phyloP scores from a whole-genome alignment of 2,797 vertebrate species.

The Dryobates pubescens region DNA sequence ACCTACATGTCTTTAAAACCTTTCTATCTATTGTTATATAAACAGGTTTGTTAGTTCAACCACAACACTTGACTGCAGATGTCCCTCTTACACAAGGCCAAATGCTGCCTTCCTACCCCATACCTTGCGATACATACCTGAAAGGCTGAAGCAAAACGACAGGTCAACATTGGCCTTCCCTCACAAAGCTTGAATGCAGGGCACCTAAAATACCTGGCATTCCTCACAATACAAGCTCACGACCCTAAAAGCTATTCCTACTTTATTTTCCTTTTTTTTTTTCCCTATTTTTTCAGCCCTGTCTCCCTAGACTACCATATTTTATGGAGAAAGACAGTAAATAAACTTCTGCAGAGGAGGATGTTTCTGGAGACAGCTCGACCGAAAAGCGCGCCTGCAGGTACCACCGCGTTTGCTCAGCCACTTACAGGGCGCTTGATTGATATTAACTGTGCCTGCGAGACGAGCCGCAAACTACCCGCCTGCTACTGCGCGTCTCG shows the following conservation, averaged over 20 bases:
- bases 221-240: not conserved
- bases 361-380: not conserved
- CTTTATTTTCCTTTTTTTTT: no score
- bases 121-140: fast-evolving
- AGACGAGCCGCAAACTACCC: fast-evolving
- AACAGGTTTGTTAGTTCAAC: not conserved
- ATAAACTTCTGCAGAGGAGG: not conserved
- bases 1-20: not conserved
- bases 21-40: not conserved
- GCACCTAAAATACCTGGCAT: not conserved
- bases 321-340: not conserved
- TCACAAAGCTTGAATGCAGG: not conserved
- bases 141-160: not conserved
- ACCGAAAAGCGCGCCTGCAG: not conserved
- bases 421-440: not conserved
- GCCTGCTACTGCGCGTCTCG: not conserved
- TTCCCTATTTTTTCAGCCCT: not conserved
- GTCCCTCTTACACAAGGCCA: not conserved
- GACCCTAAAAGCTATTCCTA: not conserved
- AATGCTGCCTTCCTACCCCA: not conserved
- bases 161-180: not conserved
- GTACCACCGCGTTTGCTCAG: not conserved
- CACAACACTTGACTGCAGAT: not conserved
- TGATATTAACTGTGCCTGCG: fast-evolving
- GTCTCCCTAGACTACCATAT: fast-evolving